A percentile compares a stretch with the other conserved stretches of the same genome.
These are phyloP conservation scores for Chaetodon trifasciatus DNA, from an alignment of 2,797 vertebrate genomes.

Conservation along the genomic window DNA sequence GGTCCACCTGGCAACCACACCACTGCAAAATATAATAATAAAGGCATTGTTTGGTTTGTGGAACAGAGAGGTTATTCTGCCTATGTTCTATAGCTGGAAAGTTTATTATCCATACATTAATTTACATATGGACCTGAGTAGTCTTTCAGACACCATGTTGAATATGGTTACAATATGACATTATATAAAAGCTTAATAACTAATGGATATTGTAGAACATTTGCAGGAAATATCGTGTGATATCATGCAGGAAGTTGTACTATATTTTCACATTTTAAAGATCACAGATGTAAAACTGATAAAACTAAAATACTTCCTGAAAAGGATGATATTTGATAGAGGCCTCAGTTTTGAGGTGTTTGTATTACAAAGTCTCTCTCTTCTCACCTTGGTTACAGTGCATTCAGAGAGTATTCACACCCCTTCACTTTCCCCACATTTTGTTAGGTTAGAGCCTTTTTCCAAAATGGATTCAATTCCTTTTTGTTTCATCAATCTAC, in stretches of 20 bases:
- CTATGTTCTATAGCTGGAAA: not conserved
- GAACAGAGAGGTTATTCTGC: not conserved
- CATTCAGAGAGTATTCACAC: too few relatives aligned
- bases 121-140: not conserved
- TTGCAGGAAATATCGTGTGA: not conserved
- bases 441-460: too few relatives aligned
- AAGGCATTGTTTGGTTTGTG: constrained; percentile 2
- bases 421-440: too few relatives aligned
- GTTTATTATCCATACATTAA: not conserved
- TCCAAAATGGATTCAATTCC: too few relatives aligned
- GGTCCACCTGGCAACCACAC: too few relatives aligned
- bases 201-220: not conserved
- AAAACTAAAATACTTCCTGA: not conserved
- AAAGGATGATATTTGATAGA: constrained; percentile 6
- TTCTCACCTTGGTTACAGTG: constrained; percentile 2
- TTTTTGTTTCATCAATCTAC: too few relatives aligned
- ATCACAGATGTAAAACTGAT: constrained; percentile 18
- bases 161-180: not conserved
- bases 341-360: not conserved
- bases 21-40: too few relatives aligned
- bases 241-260: constrained; percentile 1
- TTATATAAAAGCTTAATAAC: not conserved
- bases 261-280: constrained; percentile 28
- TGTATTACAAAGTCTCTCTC: constrained; percentile 1
- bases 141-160: constrained; percentile 3